Percentiles rank a stretch among this genome's conserved stretches.
These are phyloP conservation scores for Glareola pratincola DNA, from an alignment of 2,113 vertebrate species.

Conservation along the genomic window DNA sequence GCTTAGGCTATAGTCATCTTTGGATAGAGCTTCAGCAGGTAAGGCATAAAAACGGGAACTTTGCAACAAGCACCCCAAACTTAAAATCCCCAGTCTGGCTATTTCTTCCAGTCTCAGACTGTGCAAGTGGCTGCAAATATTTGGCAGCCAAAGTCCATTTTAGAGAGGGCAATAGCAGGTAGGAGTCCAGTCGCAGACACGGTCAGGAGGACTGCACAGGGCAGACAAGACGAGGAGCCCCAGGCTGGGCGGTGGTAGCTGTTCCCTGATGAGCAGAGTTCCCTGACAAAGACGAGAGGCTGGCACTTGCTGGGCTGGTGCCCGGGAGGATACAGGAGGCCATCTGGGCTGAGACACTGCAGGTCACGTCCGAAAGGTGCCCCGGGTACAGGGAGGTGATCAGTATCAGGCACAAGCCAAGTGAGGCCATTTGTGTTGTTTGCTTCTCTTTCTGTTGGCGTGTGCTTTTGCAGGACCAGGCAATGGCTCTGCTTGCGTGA, in stretches of 20 bases:
- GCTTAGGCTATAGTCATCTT: background rate
- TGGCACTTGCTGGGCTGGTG: accelerated
- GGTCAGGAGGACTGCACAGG: background rate
- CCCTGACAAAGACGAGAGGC: background rate
- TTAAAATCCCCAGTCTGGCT: background rate
- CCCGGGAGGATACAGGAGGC: background rate
- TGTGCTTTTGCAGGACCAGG: background rate
- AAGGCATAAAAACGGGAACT: background rate
- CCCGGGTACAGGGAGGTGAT: background rate
- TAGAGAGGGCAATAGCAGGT: accelerated
- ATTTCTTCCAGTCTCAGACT: background rate
- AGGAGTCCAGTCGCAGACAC: background rate
- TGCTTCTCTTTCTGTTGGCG: background rate
- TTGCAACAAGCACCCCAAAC: background rate
- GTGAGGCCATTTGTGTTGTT: background rate
- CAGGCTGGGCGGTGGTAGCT: background rate
- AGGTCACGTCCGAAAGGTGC: background rate
- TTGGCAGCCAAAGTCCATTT: background rate
- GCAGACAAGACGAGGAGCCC: background rate
- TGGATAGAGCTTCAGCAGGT: background rate
- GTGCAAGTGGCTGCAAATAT: background rate
- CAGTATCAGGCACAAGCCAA: background rate
- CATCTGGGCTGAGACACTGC: background rate
- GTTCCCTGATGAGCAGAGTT: background rate
- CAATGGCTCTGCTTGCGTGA: background rate